Conservation (phyloP, 2,797 vertebrate genomes). For the Yasuhikotakia modesta region DNA sequence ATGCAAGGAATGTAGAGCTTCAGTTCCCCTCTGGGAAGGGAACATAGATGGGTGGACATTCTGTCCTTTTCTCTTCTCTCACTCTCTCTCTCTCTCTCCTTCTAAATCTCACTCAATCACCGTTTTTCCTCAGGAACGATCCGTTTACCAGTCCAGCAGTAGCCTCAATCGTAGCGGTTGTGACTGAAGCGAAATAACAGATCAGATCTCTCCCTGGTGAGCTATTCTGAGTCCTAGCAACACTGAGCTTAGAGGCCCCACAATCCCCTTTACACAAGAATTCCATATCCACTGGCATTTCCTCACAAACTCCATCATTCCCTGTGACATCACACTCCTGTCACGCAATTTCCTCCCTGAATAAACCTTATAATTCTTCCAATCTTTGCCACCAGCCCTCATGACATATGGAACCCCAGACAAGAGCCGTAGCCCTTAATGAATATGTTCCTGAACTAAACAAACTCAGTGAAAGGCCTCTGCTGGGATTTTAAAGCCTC, state of each 20-base stretch:
- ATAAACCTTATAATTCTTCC: slow-evolving; percentile 17
- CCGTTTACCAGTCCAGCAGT: slow-evolving; percentile 40
- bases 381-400: background rate
- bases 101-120: slow-evolving; percentile 9
- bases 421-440: slow-evolving; percentile 16
- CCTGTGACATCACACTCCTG: slow-evolving; percentile 66
- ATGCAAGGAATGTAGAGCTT: slow-evolving; percentile 79
- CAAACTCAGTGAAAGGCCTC: slow-evolving; percentile 25
- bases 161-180: slow-evolving; percentile 45
- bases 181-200: slow-evolving; percentile 68
- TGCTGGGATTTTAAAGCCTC: slow-evolving; percentile 35
- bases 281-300: slow-evolving; percentile 56
- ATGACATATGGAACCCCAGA: slow-evolving; percentile 18
- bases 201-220: slow-evolving; percentile 63
- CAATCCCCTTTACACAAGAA: slow-evolving; percentile 44
- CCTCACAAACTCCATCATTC: slow-evolving; percentile 63
- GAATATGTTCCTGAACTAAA: slow-evolving; percentile 39
- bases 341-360: slow-evolving; percentile 27
- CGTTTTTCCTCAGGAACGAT: slow-evolving; percentile 45
- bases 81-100: slow-evolving; percentile 22
- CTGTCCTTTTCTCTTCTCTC: slow-evolving; percentile 59
- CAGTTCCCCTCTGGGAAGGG: slow-evolving; percentile 64
- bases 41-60: slow-evolving; percentile 51
- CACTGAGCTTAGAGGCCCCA: slow-evolving; percentile 44
- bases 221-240: slow-evolving; percentile 65